Base-by-base conservation (phyloP, 2,113 vertebrate genomes). In the Aviceda subcristata region DNA sequence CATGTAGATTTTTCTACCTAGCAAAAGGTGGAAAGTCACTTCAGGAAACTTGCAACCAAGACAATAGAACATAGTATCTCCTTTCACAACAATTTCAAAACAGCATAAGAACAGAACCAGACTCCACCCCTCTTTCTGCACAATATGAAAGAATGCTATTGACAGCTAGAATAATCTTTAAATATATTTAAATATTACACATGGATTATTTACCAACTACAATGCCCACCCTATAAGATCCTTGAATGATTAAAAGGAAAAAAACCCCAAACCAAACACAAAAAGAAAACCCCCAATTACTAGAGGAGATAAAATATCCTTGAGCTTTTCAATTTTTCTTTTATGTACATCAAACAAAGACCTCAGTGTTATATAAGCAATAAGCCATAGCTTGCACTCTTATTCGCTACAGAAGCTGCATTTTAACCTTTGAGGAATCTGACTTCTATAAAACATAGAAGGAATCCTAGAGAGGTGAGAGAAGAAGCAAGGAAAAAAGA, bases 1-100 rank as follows among this genome's bases (percentile, higher is more conserved):
- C 48, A 26, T 41, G 34, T 57, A 69, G 23, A 59, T 79, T 95
- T 59, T 87, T 69, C 60, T 78, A 83, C 36, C 24, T 39, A 94
- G 80, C 23, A 92, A 63, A 62, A 94, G 55, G 48, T 55, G 4
- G 21, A 82, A 88, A 94, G 38, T 75, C 88, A 43, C 55, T 66
- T 86, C 55, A 94, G 51, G 86, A 92, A 76, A 93, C 56, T 27
- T 78, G 64, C 81, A 95, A 94, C 39, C 69, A 94, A 94, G 73
- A 90, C 79, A 67, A 67, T 3, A n/a, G 14, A 27, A 73, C 46
- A 59, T 57, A 48, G 79, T 77, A 83, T 81, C 79, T 92, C 85
- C 57, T 76, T 51, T 73, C 32, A 24, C 10, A 90, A 50, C 12
- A 78, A 64, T 11, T 84, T 79, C 15, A 16, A 23, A 86, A 60